These are phyloP conservation scores for Aphyosemion australe DNA, from an alignment of 2,113 vertebrate genomes.

Conservation along the genomic window DNA sequence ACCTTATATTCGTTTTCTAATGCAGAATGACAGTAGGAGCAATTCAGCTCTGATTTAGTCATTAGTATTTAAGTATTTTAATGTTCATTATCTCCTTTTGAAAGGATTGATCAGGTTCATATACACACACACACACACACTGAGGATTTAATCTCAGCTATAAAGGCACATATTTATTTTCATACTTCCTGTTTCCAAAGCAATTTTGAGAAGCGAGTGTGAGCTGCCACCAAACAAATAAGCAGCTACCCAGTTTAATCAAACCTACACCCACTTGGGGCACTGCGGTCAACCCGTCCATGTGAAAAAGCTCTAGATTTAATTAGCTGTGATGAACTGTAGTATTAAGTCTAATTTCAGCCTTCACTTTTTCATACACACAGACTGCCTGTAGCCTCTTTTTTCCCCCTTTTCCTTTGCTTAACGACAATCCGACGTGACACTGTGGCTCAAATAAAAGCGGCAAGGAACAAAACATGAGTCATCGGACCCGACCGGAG, in stretches of 20 bases:
- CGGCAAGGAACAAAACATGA: constrained; percentile 52
- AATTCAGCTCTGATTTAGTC: constrained; percentile 1
- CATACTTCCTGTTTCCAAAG: background rate
- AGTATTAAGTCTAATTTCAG: constrained; percentile 36
- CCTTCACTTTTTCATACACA: constrained; percentile 47
- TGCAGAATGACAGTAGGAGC: background rate
- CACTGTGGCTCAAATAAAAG: constrained; percentile 43
- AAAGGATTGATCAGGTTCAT: background rate
- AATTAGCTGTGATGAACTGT: constrained; percentile 49
- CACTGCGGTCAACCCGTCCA: constrained; percentile 17
- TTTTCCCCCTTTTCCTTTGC: constrained; percentile 26
- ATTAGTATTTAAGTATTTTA: background rate
- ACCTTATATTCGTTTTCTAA: constrained; percentile 22
- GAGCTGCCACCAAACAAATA: constrained; percentile 17
- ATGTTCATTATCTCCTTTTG: background rate
- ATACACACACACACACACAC: background rate
- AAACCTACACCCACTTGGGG: constrained; percentile 33
- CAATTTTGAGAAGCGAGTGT: constrained; percentile 5
- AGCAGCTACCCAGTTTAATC: constrained; percentile 29
- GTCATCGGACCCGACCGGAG: constrained; percentile 42
- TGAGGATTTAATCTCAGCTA: background rate
- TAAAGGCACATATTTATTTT: background rate
- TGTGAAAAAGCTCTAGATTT: constrained; percentile 24
- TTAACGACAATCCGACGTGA: constrained; percentile 56
- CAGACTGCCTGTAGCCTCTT: constrained; percentile 20